Evolutionary conservation across 2,888 invertebrate species (phyloP).

Genomic region (Tridacna gigas): DNA sequence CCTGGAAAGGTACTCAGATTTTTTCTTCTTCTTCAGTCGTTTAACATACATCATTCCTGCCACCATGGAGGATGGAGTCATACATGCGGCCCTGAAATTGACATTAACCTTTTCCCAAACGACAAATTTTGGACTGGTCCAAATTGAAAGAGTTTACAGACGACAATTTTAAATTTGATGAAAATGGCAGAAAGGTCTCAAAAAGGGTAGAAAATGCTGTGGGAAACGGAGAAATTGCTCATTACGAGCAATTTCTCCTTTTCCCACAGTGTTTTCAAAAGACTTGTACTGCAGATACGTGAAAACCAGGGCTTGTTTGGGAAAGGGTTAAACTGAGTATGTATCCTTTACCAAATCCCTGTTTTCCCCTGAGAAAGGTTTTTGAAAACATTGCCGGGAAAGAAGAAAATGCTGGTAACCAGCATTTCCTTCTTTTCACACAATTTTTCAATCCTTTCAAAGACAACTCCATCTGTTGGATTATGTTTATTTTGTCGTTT

Average conservation of each 20-base stretch:
- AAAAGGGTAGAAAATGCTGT: background rate
- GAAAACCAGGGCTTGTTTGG: no score
- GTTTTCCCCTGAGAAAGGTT: no score
- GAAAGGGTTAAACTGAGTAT: no score
- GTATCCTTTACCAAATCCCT: no score
- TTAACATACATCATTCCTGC: conserved; percentile 97
- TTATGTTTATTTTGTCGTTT: no score
- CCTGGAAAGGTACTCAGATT: conserved; percentile 93
- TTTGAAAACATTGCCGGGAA: no score
- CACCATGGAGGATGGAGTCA: conserved; percentile 96
- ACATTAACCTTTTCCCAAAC: conserved; percentile 77
- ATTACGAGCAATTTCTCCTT: background rate
- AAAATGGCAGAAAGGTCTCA: background rate
- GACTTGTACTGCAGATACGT: no score
- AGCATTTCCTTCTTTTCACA: no score
- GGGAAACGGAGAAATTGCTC: background rate
- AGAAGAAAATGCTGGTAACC: no score
- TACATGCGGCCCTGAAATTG: conserved; percentile 91
- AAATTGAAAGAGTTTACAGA: background rate
- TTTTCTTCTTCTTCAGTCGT: conserved; percentile 89
- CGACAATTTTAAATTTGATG: background rate
- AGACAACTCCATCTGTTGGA: no score
- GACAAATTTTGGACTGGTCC: background rate
- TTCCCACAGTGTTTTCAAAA: background rate
- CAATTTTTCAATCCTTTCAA: no score